Conservation (phyloP, 2,888 invertebrate genomes). For the Shargacucullia verbasci region DNA sequence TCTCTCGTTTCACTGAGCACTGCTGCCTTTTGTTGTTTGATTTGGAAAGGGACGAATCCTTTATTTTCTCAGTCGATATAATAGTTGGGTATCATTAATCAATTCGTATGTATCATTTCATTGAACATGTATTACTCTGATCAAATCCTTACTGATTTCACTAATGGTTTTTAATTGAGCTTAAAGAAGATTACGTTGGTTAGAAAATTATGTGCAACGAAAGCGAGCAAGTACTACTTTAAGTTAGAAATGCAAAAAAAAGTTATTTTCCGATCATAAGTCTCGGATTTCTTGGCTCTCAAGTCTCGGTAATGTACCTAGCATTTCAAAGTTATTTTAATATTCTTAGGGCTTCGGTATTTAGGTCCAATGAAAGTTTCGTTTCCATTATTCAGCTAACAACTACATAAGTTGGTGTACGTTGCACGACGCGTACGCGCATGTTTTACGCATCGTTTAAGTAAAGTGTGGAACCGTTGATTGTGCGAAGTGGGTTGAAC, state of each 20-base stretch:
- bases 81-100: constrained; percentile 9
- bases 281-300: constrained; percentile 21
- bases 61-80: constrained; percentile 14
- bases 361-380: constrained; percentile 47
- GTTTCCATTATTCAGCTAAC: constrained; percentile 26
- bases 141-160: no score
- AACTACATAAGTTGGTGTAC: constrained; percentile 38
- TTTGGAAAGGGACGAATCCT: constrained; percentile 13
- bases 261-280: constrained; percentile 24
- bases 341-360: constrained; percentile 35
- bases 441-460: constrained; percentile 48
- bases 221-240: constrained; percentile 9
- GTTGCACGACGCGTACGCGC: constrained; percentile 35
- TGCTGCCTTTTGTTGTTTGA: constrained; percentile 38
- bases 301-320: no score
- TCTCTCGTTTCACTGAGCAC: constrained; percentile 30
- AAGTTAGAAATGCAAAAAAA: constrained; percentile 19
- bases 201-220: constrained; percentile 11
- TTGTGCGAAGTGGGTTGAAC: constrained; percentile 44
- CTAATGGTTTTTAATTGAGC: no score
- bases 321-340: constrained; percentile 19
- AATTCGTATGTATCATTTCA: no score
- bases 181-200: not conserved
- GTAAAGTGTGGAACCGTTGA: constrained; percentile 52
- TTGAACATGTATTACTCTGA: no score